Conservation (phyloP, 2,888 invertebrate species). For the Cremastinae sp. region DNA sequence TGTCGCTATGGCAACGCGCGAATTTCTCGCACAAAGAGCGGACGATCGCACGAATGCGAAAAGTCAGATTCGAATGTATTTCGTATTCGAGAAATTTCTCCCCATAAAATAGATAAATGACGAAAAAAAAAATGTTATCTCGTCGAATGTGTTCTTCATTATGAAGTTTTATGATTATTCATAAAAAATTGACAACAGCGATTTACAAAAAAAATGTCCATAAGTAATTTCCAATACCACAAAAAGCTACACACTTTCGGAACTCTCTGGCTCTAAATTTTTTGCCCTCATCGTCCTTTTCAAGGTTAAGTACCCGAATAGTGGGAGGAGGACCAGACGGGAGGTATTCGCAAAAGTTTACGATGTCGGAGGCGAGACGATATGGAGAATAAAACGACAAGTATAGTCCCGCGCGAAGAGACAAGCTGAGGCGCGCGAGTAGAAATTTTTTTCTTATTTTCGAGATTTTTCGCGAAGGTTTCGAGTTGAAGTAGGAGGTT, state of each 20-base stretch:
- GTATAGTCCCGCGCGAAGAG: slow-evolving; percentile 14
- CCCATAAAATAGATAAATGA: no score
- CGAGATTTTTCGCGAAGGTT: slow-evolving; percentile 31
- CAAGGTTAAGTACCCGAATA: slow-evolving; percentile 31
- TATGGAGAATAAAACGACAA: slow-evolving; percentile 47
- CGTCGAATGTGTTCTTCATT: no score
- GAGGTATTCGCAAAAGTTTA: slow-evolving; percentile 51
- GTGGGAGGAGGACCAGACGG: slow-evolving; percentile 37
- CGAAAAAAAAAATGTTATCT: not conserved
- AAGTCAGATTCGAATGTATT: no score
- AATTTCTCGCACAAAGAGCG: not conserved
- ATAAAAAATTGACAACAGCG: not conserved
- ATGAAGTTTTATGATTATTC: no score
- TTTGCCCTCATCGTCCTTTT: slow-evolving; percentile 26
- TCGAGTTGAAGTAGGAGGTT: slow-evolving; percentile 25
- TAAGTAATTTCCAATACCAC: slow-evolving; percentile 32
- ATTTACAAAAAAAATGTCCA: slow-evolving; percentile 23
- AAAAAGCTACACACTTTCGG: slow-evolving; percentile 13
- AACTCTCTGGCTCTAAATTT: slow-evolving; percentile 3
- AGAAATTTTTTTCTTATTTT: slow-evolving; percentile 17
- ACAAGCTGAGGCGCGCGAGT: no score
- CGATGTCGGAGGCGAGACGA: slow-evolving; percentile 50
- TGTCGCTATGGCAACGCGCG: slow-evolving; percentile 5
- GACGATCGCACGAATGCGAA: no score
- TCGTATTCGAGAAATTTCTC: no score